These are phyloP conservation scores for Lindbergichthys nudifrons DNA, from an alignment of 2,797 vertebrate genomes.

Conservation along the genomic window DNA sequence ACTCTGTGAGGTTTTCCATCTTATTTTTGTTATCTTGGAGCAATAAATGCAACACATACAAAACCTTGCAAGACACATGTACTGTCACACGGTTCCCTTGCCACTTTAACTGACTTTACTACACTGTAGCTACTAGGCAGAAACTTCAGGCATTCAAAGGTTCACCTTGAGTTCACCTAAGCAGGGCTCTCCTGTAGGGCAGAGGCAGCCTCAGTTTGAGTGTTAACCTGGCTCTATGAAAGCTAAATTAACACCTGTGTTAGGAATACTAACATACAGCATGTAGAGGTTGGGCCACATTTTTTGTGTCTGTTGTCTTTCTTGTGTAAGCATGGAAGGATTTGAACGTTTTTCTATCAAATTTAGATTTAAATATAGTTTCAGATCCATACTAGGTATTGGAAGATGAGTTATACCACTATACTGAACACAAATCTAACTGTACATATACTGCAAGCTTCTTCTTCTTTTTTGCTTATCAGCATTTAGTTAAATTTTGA, in stretches of 20 bases:
- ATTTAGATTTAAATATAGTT: too few relatives aligned
- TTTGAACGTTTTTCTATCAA: constrained; percentile 45
- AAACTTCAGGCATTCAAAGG: constrained; percentile 23
- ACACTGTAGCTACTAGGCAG: not conserved
- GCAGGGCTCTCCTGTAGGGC: constrained; percentile 20
- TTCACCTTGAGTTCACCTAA: constrained; percentile 26
- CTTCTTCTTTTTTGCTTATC: not conserved
- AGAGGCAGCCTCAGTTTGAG: constrained; percentile 17
- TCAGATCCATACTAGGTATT: not conserved
- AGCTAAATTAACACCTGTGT: constrained; percentile 36
- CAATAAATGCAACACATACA: constrained; percentile 24
- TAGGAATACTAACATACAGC: constrained; percentile 28
- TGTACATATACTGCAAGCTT: not conserved
- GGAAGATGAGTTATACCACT: not conserved
- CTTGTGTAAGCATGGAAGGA: constrained; percentile 21
- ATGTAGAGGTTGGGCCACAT: constrained; percentile 47
- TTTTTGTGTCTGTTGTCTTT: constrained; percentile 31
- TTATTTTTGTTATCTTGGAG: not conserved
- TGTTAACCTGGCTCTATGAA: constrained; percentile 34
- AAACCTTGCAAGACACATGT: not conserved
- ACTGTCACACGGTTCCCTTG: not conserved
- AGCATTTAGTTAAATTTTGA: not conserved
- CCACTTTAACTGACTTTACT: constrained; percentile 10
- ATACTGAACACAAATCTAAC: not conserved
- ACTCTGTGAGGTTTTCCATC: constrained; percentile 23